Conservation (phyloP, 2,888 invertebrate species). For the Corythucha ciliata region DNA sequence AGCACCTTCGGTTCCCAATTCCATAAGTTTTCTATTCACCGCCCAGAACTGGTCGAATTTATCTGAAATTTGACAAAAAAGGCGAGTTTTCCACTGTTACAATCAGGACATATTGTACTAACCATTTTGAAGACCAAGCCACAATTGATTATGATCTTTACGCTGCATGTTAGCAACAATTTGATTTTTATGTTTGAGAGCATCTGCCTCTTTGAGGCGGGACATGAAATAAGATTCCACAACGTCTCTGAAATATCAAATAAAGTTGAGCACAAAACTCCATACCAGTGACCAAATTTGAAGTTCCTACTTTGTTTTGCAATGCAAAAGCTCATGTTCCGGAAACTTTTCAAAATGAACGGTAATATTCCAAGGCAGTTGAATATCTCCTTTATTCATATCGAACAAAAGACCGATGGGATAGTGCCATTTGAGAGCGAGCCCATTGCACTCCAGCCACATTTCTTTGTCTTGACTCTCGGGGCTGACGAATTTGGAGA, state of each 20-base stretch:
- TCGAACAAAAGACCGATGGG: constrained; percentile 85
- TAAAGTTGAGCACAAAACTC: neutral
- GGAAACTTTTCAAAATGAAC: constrained; percentile 95
- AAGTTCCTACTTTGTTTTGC: constrained; percentile 77
- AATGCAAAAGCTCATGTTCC: constrained; percentile 75
- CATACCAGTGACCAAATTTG: neutral
- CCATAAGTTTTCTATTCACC: constrained; percentile 92
- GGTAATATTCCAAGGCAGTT: constrained; percentile 85
- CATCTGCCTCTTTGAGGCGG: constrained; percentile 94
- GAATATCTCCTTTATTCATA: constrained; percentile 57
- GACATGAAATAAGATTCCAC: constrained; percentile 93
- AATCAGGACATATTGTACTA: no score
- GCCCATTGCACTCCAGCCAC: constrained; percentile 90
- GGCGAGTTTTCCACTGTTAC: no score
- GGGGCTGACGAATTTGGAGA: constrained; percentile 68
- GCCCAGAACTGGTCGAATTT: constrained; percentile 99
- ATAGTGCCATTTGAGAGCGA: constrained; percentile 77
- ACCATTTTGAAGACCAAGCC: constrained; percentile 91
- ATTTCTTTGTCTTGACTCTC: constrained; percentile 77
- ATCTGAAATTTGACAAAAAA: no score
- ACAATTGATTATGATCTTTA: constrained; percentile 92
- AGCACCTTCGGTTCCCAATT: constrained; percentile 63
- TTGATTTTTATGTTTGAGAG: constrained; percentile 88
- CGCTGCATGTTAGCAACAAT: constrained; percentile 87
- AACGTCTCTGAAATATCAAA: constrained; percentile 55